phyloP scores from a whole-genome alignment of 92 coral and sea anemone species.

The Bergia sp. region DNA sequence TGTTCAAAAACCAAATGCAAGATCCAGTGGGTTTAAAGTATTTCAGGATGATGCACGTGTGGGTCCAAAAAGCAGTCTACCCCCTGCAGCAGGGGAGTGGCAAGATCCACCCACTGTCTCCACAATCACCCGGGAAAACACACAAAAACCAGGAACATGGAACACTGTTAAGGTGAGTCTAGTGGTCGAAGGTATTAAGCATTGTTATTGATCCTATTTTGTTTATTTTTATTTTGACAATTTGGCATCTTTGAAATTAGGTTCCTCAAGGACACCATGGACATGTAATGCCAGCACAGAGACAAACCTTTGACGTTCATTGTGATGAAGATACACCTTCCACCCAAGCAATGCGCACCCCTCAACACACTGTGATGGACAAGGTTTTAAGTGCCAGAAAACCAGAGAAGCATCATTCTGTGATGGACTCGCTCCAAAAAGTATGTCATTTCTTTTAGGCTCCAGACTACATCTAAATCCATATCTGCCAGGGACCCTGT shows the following conservation, averaged over 20 bases:
- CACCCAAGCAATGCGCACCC: conserved; percentile 59
- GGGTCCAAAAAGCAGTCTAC: conserved; percentile 56
- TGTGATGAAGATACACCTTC: conserved; percentile 66
- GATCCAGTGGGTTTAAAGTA: conserved; percentile 61
- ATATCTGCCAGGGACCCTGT: too few species aligned
- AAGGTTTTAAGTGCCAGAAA: conserved; percentile 85
- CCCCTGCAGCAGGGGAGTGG: conserved; percentile 86
- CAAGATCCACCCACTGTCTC: conserved; percentile 80
- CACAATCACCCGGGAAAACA: conserved; percentile 73
- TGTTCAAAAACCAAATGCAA: conserved; percentile 52
- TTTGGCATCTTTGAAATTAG: neutral
- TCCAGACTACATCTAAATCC: too few species aligned
- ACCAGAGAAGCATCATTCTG: conserved; percentile 65
- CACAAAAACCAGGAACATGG: conserved; percentile 86
- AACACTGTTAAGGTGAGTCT: conserved; percentile 66
- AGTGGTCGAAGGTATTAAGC: neutral
- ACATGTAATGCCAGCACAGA: conserved; percentile 25
- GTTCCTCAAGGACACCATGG: conserved; percentile 3
- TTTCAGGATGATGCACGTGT: conserved; percentile 66
- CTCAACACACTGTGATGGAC: conserved; percentile 68
- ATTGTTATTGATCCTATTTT: too few species aligned
- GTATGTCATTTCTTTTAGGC: neutral
- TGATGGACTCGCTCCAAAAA: conserved; percentile 71
- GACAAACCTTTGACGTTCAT: conserved; percentile 78
- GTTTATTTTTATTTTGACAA: neutral